A percentile compares a stretch with the other conserved stretches of the same genome.
Conservation (phyloP, 2,113 vertebrate species). For the Tachysurus fulvidraco region DNA sequence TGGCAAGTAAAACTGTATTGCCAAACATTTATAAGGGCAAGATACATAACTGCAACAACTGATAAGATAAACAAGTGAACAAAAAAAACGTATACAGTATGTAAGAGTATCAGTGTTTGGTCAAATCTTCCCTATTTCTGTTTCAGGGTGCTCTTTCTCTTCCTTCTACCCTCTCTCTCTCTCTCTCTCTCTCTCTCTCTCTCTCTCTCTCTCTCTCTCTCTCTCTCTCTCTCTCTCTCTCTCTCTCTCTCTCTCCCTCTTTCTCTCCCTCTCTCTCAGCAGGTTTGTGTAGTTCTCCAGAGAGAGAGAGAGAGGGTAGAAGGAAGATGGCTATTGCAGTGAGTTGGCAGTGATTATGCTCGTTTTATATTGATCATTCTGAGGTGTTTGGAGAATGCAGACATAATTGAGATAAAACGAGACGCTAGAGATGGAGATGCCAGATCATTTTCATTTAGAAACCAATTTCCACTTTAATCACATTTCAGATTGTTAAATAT, state of each 20-base stretch:
- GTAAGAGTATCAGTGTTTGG: too few species aligned
- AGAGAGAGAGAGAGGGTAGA: background rate
- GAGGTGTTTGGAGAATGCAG: background rate
- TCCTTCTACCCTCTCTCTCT: too few species aligned
- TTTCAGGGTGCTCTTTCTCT: too few species aligned
- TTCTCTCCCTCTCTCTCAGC: background rate
- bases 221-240: too few species aligned
- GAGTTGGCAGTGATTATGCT: background rate
- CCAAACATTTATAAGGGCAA: too few species aligned
- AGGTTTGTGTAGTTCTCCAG: too few species aligned
- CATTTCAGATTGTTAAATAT: slow-evolving; percentile 4
- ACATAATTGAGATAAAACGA: slow-evolving; percentile 17
- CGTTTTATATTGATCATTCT: slow-evolving; percentile 23
- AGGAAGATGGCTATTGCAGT: background rate
- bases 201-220: background rate
- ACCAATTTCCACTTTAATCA: slow-evolving; percentile 26
- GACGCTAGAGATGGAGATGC: background rate
- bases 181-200: background rate
- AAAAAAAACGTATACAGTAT: too few species aligned
- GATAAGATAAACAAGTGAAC: too few species aligned
- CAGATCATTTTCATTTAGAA: slow-evolving; percentile 36
- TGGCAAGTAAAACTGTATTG: too few species aligned
- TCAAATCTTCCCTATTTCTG: too few species aligned
- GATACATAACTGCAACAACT: too few species aligned
- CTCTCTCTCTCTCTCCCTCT: background rate